These are phyloP conservation scores for Antigone vipio DNA, from an alignment of 2,113 vertebrate genomes.

Conservation along the genomic window DNA sequence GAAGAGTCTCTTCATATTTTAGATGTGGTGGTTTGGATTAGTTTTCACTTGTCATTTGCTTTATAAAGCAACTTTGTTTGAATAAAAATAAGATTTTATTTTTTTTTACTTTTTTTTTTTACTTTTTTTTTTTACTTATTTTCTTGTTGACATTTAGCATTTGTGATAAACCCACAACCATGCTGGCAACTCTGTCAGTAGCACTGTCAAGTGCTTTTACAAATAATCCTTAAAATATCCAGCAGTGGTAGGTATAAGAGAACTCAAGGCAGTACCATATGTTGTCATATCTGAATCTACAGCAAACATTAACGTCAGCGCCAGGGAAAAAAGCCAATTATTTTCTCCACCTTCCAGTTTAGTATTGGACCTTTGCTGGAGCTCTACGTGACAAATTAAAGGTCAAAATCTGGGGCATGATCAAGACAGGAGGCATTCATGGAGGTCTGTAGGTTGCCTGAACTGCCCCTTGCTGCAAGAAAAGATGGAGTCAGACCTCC, in stretches of 20 bases:
- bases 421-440: background rate
- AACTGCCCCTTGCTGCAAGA: background rate
- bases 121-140: background rate
- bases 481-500: background rate
- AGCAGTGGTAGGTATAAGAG: background rate
- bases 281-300: background rate
- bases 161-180: background rate
- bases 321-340: conserved; percentile 3
- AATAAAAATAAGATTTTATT: background rate
- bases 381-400: background rate
- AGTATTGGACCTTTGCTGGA: background rate
- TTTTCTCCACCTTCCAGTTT: background rate
- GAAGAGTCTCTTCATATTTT: background rate
- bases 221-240: conserved; percentile 19
- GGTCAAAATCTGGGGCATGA: background rate
- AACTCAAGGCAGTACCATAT: background rate
- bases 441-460: background rate
- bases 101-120: background rate
- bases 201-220: background rate
- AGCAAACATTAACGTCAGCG: background rate
- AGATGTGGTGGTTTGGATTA: background rate
- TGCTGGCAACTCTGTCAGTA: background rate
- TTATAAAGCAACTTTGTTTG: background rate
- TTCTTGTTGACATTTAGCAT: background rate
- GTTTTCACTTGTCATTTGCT: background rate